Evolutionary conservation across 1,140 invertebrate genomes (phyloP).

Genomic region (Palaemon carinicauda): DNA sequence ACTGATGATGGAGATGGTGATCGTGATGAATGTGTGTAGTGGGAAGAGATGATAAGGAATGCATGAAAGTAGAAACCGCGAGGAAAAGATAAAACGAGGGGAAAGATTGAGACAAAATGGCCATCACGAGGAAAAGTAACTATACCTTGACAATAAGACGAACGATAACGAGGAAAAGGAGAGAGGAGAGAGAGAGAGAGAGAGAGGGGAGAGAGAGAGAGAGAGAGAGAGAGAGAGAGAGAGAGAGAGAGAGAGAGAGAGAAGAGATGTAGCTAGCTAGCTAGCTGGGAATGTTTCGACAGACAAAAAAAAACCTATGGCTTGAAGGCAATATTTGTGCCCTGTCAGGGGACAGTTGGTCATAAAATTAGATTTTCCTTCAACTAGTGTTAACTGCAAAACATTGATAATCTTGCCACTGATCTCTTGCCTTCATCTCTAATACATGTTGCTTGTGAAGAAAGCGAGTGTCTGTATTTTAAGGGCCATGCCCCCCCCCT

Average conservation of each 20-base stretch:
- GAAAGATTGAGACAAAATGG: background rate
- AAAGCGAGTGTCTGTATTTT: background rate
- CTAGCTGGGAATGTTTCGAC: background rate
- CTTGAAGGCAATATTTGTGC: slow-evolving; percentile 38
- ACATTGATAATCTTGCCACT: too few species aligned
- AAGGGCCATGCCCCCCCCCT: too few species aligned
- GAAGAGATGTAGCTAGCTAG: background rate
- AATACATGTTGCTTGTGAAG: too few species aligned
- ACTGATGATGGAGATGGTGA: too few species aligned
- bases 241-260: background rate
- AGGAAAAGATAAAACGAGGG: background rate
- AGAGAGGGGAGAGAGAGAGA: background rate
- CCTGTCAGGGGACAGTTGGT: background rate
- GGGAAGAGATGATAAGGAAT: too few species aligned
- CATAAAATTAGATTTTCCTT: background rate
- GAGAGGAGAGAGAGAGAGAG: background rate
- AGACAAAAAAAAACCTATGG: slow-evolving; percentile 29
- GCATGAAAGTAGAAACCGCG: too few species aligned
- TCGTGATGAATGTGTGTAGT: too few species aligned
- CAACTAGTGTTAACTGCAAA: too few species aligned
- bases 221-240: background rate
- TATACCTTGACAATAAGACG: background rate
- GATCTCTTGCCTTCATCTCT: too few species aligned
- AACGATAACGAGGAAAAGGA: background rate
- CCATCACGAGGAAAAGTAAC: background rate